Conservation (phyloP, 2,113 vertebrate genomes). For the Geothlypis trichas region DNA sequence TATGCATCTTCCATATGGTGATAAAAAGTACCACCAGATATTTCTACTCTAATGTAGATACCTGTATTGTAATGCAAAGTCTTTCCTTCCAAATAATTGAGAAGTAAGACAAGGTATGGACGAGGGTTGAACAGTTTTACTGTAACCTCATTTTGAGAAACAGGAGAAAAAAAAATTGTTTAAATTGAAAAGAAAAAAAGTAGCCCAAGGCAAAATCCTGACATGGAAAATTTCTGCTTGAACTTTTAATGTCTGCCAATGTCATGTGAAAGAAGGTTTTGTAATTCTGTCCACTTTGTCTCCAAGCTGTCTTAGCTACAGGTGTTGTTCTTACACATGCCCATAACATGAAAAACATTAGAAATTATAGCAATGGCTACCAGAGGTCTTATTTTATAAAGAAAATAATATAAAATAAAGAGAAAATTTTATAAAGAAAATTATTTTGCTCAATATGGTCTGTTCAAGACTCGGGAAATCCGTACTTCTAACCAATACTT, state of each 20-base stretch:
- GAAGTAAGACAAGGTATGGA: background rate
- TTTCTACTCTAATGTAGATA: background rate
- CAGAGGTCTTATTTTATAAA: background rate
- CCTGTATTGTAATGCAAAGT: background rate
- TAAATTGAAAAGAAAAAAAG: background rate
- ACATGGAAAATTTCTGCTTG: background rate
- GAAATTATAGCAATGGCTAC: background rate
- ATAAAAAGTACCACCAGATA: background rate
- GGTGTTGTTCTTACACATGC: background rate
- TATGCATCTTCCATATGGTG: background rate
- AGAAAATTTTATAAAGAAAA: background rate
- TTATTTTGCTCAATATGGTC: background rate
- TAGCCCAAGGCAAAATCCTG: conserved; percentile 10
- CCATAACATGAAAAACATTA: background rate
- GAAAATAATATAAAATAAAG: background rate
- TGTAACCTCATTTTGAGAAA: background rate
- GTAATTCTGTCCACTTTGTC: background rate
- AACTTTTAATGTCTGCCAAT: background rate
- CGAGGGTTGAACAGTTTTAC: background rate
- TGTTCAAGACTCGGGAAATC: background rate
- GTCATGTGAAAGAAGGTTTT: background rate
- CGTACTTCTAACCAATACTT: background rate
- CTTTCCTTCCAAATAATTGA: background rate
- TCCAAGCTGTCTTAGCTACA: background rate
- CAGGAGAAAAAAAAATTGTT: background rate